phyloP scores from a whole-genome alignment of 2,888 invertebrate genomes.

The Chalcis sispes region DNA sequence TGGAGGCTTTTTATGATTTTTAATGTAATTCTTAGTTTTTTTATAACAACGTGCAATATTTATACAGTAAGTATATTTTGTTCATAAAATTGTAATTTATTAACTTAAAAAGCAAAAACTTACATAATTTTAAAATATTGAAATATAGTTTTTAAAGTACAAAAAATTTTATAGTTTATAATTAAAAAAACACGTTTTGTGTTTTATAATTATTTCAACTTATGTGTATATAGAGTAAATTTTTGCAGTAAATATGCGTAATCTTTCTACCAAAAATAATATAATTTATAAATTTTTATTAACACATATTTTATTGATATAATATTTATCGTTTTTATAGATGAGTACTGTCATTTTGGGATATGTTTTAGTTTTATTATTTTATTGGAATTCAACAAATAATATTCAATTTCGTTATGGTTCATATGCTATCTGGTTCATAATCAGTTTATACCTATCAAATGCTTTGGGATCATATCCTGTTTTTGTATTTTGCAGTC shows the following conservation, averaged over 20 bases:
- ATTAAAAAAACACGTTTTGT: too few relatives aligned
- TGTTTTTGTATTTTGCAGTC: constrained; percentile 84
- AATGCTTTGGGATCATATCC: constrained; percentile 86
- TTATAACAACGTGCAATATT: constrained; percentile 78
- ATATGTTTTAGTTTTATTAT: constrained; percentile 84
- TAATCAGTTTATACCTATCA: constrained; percentile 85
- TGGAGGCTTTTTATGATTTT: constrained; percentile 78
- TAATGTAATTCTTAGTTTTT: constrained; percentile 77
- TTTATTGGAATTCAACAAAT: constrained; percentile 87
- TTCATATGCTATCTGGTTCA: constrained; percentile 86
- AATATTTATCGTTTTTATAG: constrained; percentile 77
- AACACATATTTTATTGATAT: too few relatives aligned
- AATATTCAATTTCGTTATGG: constrained; percentile 82
- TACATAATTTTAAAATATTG: background rate
- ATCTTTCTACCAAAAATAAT: background rate
- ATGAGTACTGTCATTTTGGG: constrained; percentile 81
- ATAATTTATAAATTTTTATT: constrained; percentile 13
- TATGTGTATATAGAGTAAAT: too few relatives aligned
- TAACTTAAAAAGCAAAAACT: background rate
- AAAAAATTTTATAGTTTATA: background rate
- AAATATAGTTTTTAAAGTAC: background rate
- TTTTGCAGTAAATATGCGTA: too few relatives aligned
- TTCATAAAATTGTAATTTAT: background rate
- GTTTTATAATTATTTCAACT: too few relatives aligned
- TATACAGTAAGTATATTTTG: constrained; percentile 76